Conservation (phyloP, 2,797 vertebrate species). For the Sebastolobus alascanus region DNA sequence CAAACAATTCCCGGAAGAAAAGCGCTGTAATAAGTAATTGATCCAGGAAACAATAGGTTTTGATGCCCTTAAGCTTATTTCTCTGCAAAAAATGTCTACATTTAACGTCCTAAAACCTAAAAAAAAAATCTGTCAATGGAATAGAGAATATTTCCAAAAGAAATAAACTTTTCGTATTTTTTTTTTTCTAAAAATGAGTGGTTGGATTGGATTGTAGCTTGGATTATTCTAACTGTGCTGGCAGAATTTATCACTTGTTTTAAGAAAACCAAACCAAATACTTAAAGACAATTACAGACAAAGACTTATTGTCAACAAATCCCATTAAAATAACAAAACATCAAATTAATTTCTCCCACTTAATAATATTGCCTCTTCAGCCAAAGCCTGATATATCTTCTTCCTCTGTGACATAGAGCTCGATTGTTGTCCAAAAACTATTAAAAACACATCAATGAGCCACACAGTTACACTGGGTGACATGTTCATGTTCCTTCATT, state of each 20-base stretch:
- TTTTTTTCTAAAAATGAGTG: neutral
- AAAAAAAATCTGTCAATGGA: no score
- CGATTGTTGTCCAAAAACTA: neutral
- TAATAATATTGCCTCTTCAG: neutral
- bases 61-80: neutral
- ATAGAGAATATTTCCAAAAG: neutral
- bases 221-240: neutral
- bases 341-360: neutral
- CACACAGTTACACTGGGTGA: neutral
- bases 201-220: neutral
- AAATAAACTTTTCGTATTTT: neutral
- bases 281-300: neutral
- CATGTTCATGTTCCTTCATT: constrained; percentile 2
- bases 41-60: neutral
- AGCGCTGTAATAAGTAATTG: neutral
- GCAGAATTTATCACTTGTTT: neutral
- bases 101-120: neutral
- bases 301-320: constrained; percentile 10
- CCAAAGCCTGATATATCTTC: neutral
- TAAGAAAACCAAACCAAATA: neutral
- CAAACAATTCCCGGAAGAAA: neutral
- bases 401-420: neutral
- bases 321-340: neutral
- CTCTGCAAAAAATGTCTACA: neutral
- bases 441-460: neutral